phyloP scores from a whole-genome alignment of 2,888 invertebrate species.

The Drosophila macrospina region DNA sequence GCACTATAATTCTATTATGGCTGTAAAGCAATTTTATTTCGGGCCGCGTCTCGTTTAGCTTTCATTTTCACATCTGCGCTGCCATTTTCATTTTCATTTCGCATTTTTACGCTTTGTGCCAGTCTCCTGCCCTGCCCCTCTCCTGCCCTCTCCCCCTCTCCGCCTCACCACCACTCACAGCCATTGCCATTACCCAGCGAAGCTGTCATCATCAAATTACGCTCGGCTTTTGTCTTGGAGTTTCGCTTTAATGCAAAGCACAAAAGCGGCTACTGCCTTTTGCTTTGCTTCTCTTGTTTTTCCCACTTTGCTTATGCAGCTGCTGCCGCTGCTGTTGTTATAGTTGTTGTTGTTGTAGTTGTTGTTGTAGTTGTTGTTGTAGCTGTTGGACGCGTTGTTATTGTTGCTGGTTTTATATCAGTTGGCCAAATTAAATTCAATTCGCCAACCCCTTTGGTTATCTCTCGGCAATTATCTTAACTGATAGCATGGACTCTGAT shows the following conservation, averaged over 20 bases:
- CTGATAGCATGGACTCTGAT: slow-evolving; percentile 46
- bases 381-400: not conserved
- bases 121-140: slow-evolving; percentile 17
- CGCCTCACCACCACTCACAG: not conserved
- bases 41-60: slow-evolving; percentile 52
- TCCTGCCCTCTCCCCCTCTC: not conserved
- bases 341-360: slow-evolving; percentile 1
- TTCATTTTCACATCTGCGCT: slow-evolving; percentile 64
- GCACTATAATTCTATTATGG: slow-evolving; percentile 77
- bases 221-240: slow-evolving; percentile 62
- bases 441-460: slow-evolving; percentile 49
- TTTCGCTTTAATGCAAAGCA: slow-evolving; percentile 56
- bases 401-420: slow-evolving; percentile 28
- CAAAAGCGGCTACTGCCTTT: slow-evolving; percentile 35
- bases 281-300: slow-evolving; percentile 4
- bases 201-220: slow-evolving; percentile 78
- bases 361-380: slow-evolving; percentile 17
- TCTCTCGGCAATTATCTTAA: slow-evolving; percentile 40
- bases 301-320: slow-evolving; percentile 25
- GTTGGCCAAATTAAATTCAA: slow-evolving; percentile 42
- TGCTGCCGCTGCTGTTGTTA: slow-evolving; percentile 14
- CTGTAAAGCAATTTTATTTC: slow-evolving; percentile 73
- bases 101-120: slow-evolving; percentile 59
- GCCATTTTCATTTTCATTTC: slow-evolving; percentile 68
- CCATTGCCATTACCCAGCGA: slow-evolving; percentile 45